Conservation (phyloP, 92 coral and sea anemone genomes). For the Bergia puertoricense region DNA sequence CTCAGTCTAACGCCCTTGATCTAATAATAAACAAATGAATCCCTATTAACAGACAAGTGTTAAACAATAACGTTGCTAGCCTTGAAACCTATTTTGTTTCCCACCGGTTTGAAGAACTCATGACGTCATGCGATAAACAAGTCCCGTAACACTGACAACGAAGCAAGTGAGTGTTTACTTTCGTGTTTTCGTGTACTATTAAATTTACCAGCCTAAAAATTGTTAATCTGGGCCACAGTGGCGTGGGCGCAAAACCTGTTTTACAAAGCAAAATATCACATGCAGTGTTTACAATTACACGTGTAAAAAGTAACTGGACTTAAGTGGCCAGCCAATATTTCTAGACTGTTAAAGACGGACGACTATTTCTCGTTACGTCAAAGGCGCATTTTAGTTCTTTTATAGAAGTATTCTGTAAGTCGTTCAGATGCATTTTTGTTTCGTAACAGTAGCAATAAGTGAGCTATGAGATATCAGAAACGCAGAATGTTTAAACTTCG, state of each 20-base stretch:
- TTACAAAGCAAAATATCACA: background rate
- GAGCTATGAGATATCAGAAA: background rate
- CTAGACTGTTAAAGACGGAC: background rate
- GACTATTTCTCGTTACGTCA: background rate
- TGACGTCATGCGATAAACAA: constrained; percentile 42
- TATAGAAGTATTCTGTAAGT: background rate
- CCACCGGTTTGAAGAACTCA: background rate
- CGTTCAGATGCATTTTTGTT: background rate
- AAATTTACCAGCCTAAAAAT: background rate
- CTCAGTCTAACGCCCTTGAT: background rate
- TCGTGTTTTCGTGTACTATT: background rate
- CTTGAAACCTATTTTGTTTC: background rate
- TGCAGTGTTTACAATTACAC: background rate
- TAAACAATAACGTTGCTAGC: background rate
- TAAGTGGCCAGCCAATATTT: background rate
- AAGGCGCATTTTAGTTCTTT: background rate
- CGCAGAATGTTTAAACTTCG: background rate
- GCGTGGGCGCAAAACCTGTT: background rate
- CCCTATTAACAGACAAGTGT: background rate
- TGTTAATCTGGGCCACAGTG: background rate
- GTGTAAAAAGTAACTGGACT: background rate
- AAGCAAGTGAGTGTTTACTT: background rate
- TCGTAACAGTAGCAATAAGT: background rate
- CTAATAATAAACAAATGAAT: background rate
- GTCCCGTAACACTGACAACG: constrained; percentile 1